These are phyloP conservation scores for Yponomeuta plumbellus DNA, from an alignment of 2,888 invertebrate species.

Conservation along the genomic window DNA sequence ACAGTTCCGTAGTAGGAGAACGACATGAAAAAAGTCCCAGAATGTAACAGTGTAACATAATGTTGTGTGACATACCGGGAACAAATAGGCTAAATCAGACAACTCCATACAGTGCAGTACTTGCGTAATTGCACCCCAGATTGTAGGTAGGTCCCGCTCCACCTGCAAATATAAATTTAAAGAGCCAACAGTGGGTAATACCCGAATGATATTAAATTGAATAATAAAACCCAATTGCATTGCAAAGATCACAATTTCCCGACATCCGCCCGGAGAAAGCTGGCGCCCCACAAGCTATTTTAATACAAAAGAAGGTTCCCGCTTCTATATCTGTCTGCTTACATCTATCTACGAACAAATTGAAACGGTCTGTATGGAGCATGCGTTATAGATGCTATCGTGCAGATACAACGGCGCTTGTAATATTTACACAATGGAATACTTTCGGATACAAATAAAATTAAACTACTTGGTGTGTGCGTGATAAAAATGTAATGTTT, in stretches of 20 bases:
- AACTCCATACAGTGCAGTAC: too few relatives aligned
- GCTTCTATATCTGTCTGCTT: neutral
- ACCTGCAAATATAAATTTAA: conserved; percentile 65
- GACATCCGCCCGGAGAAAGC: conserved; percentile 27
- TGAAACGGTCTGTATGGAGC: conserved; percentile 10
- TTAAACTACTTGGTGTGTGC: neutral
- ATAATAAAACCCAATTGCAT: conserved; percentile 55
- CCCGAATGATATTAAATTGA: conserved; percentile 57
- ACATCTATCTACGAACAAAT: conserved; percentile 11
- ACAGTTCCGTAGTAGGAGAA: too few relatives aligned
- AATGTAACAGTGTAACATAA: too few relatives aligned
- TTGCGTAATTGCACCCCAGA: too few relatives aligned
- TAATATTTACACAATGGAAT: conserved; percentile 23
- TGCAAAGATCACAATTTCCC: conserved; percentile 67
- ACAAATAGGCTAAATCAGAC: too few relatives aligned
- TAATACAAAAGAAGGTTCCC: conserved; percentile 14
- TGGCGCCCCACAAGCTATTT: conserved; percentile 12
- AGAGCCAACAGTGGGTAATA: conserved; percentile 58
- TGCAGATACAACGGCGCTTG: conserved; percentile 18
- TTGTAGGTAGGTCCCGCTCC: neutral
- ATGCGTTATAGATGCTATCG: conserved; percentile 19
- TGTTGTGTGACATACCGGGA: too few relatives aligned
- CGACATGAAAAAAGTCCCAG: too few relatives aligned
- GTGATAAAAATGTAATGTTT: conserved; percentile 16
- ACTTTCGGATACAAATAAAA: conserved; percentile 18